Conservation (phyloP, 2,113 vertebrate genomes). For the Mus pahari region DNA sequence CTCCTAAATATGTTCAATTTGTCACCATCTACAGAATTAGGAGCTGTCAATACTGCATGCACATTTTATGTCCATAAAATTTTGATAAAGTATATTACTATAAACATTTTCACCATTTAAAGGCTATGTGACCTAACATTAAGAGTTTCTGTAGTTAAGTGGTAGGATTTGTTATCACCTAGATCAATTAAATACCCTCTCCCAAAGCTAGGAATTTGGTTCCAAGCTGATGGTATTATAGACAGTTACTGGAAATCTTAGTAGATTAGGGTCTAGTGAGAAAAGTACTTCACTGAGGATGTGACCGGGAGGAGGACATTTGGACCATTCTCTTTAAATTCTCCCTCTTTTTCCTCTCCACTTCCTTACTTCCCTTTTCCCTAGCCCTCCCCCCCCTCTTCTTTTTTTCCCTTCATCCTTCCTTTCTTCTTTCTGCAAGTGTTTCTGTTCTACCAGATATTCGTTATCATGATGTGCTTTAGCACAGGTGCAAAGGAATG, state of each 20-base stretch:
- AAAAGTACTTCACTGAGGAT: background rate
- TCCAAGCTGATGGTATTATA: background rate
- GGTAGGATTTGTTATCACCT: background rate
- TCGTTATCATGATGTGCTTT: too few relatives aligned
- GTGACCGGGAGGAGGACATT: background rate
- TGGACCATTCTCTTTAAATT: background rate
- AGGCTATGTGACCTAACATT: background rate
- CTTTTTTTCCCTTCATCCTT: background rate
- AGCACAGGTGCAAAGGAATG: background rate
- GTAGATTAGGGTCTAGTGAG: background rate
- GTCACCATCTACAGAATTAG: background rate
- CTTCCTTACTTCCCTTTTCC: too few relatives aligned
- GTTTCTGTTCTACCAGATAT: background rate
- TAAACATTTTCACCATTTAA: background rate
- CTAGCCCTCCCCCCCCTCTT: background rate
- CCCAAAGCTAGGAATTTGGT: background rate
- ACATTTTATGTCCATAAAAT: background rate
- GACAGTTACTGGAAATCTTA: background rate
- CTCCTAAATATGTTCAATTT: background rate
- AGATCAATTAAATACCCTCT: background rate
- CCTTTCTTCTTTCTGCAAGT: background rate
- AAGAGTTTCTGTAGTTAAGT: background rate
- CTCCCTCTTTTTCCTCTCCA: background rate
- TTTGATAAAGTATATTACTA: background rate
- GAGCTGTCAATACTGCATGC: background rate